Conservation (phyloP, 2,113 vertebrate species). For the Tricholaema leucomelas region DNA sequence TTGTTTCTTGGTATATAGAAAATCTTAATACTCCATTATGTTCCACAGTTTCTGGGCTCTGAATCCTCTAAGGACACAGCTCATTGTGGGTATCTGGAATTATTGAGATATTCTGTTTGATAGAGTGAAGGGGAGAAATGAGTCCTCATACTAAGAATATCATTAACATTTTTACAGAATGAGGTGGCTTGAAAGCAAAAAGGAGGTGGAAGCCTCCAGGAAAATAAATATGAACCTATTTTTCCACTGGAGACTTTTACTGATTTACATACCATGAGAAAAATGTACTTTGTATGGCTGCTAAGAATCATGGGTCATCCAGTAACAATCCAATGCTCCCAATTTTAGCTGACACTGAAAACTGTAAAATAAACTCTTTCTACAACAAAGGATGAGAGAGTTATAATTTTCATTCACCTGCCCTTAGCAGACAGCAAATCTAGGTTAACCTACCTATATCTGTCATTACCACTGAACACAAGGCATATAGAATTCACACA, state of each 20-base stretch:
- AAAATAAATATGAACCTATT: conserved; percentile 63
- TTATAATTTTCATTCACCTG: conserved; percentile 67
- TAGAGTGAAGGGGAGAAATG: conserved; percentile 6
- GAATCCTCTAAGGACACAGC: conserved; percentile 33
- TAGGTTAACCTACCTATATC: conserved; percentile 66
- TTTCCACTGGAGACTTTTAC: conserved; percentile 29
- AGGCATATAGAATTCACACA: conserved; percentile 41
- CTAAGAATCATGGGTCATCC: conserved; percentile 63
- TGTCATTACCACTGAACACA: conserved; percentile 48
- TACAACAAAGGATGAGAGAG: conserved; percentile 53
- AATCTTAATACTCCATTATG: conserved; percentile 12
- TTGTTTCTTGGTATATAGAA: conserved; percentile 34
- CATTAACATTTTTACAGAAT: conserved; percentile 60
- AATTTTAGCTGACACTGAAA: conserved; percentile 63
- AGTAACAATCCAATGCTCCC: conserved; percentile 53
- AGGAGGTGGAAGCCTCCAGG: conserved; percentile 19
- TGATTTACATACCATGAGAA: conserved; percentile 58
- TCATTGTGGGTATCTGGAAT: conserved; percentile 53
- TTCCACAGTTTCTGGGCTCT: conserved; percentile 4
- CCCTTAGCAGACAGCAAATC: conserved; percentile 64
- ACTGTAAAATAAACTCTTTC: conserved; percentile 67
- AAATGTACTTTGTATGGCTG: conserved; percentile 15
- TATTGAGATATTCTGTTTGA: conserved; percentile 49
- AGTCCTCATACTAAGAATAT: conserved; percentile 42
- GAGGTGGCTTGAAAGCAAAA: conserved; percentile 33